phyloP scores from a whole-genome alignment of 1,140 invertebrate species.

The Neoseiulus cucumeris region DNA sequence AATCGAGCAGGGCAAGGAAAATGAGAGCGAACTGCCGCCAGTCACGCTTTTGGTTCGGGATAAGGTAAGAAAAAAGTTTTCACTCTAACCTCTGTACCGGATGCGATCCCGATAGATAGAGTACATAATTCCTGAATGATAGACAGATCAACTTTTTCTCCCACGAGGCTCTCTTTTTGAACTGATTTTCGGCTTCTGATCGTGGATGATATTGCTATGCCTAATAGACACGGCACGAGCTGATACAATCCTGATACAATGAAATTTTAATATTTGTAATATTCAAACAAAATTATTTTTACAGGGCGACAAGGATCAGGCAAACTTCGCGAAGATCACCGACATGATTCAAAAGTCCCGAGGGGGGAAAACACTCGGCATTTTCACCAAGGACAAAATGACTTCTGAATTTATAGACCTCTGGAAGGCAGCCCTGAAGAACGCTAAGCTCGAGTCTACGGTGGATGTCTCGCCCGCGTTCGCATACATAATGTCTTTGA shows the following conservation, averaged over 20 bases:
- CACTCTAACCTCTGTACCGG: constrained; percentile 13
- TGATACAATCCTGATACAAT: too few relatives aligned
- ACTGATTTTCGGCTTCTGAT: constrained; percentile 8
- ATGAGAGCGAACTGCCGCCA: constrained; percentile 50
- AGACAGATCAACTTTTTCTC: not conserved
- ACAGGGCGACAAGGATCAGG: constrained; percentile 83
- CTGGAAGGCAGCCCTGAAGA: constrained; percentile 57
- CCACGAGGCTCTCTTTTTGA: not conserved
- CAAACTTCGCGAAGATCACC: constrained; percentile 72
- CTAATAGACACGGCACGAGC: too few relatives aligned
- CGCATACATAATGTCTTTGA: constrained; percentile 73
- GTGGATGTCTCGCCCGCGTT: constrained; percentile 65
- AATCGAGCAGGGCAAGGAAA: constrained; percentile 67
- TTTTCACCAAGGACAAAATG: constrained; percentile 85
- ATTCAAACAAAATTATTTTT: too few relatives aligned
- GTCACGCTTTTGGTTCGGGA: constrained; percentile 75
- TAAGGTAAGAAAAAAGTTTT: constrained; percentile 41
- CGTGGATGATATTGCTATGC: too few relatives aligned
- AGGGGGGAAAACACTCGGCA: constrained; percentile 55
- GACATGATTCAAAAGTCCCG: constrained; percentile 61
- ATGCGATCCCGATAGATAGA: not conserved
- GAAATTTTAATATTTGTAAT: too few relatives aligned
- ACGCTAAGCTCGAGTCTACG: constrained; percentile 55
- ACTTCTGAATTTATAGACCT: constrained; percentile 74
- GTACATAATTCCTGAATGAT: not conserved